Evolutionary conservation across 2,888 invertebrate species (phyloP).

Genomic region (Aspidiotus rigidus): DNA sequence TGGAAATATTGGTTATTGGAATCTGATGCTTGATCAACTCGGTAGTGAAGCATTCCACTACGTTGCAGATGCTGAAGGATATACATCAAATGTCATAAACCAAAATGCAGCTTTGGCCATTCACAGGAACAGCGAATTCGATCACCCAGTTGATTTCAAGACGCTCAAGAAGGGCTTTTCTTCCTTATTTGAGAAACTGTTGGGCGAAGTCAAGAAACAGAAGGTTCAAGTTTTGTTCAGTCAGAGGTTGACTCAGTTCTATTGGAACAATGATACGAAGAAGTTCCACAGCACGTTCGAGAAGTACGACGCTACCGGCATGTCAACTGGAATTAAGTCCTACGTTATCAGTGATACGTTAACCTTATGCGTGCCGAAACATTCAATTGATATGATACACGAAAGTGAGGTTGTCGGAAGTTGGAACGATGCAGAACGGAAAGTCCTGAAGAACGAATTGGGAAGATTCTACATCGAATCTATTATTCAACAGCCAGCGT

Average conservation of each 20-base stretch:
- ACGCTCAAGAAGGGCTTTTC: neutral
- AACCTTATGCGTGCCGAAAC: neutral
- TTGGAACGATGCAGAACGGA: neutral
- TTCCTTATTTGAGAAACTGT: neutral
- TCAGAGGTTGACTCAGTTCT: neutral
- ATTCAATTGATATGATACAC: neutral
- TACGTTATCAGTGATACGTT: neutral
- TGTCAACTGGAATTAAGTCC: neutral
- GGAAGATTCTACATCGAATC: neutral
- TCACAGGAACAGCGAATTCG: slow-evolving; percentile 1
- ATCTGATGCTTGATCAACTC: neutral
- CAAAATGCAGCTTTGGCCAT: neutral
- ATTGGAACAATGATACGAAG: neutral
- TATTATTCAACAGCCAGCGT: neutral
- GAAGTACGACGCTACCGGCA: neutral
- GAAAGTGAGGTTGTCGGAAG: neutral
- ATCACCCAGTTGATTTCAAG: neutral
- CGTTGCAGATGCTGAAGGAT: neutral
- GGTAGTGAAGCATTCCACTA: neutral
- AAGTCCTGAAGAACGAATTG: neutral
- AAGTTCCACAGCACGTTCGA: neutral
- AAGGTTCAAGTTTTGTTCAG: neutral
- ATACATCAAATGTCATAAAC: neutral
- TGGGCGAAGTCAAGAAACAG: neutral
- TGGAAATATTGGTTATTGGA: neutral